A percentile compares a stretch with the other conserved stretches of the same genome.
Conservation (phyloP, 2,888 invertebrate genomes). For the Ectobius pallidus region DNA sequence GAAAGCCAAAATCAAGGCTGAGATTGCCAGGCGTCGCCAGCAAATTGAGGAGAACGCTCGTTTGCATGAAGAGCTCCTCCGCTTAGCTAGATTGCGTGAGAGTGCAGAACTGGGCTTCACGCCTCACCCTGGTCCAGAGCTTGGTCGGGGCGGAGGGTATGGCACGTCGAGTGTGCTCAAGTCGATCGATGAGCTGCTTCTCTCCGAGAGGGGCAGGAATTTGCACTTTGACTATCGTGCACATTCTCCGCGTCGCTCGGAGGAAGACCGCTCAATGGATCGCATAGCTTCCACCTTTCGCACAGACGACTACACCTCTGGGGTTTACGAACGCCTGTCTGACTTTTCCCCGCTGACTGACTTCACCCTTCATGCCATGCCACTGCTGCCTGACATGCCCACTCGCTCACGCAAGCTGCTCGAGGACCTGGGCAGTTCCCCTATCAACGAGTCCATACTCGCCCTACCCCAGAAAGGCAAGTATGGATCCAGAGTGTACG, state of each 20-base stretch:
- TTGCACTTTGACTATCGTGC: slow-evolving; percentile 45
- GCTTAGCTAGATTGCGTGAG: slow-evolving; percentile 54
- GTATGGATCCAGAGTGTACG: slow-evolving; percentile 47
- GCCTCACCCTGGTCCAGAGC: slow-evolving; percentile 39
- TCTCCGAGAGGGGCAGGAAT: slow-evolving; percentile 46
- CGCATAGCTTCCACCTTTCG: slow-evolving; percentile 57
- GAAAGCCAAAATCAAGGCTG: slow-evolving; percentile 63
- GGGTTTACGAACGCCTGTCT: slow-evolving; percentile 54
- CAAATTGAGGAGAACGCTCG: slow-evolving; percentile 64
- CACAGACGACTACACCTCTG: slow-evolving; percentile 55
- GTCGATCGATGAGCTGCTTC: slow-evolving; percentile 55
- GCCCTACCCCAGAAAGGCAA: slow-evolving; percentile 52
- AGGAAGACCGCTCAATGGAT: slow-evolving; percentile 57
- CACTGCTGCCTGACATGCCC: slow-evolving; percentile 62
- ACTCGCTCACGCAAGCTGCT: slow-evolving; percentile 59
- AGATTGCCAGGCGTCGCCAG: slow-evolving; percentile 64
- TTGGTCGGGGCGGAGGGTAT: slow-evolving; percentile 41
- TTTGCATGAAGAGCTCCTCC: slow-evolving; percentile 58
- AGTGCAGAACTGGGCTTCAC: slow-evolving; percentile 51
- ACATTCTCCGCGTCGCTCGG: slow-evolving; percentile 47
- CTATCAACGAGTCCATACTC: slow-evolving; percentile 51
- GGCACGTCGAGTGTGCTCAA: slow-evolving; percentile 52
- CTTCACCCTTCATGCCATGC: slow-evolving; percentile 60
- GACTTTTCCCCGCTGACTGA: slow-evolving; percentile 56
- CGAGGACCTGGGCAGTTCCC: slow-evolving; percentile 56